phyloP scores from a whole-genome alignment of 1,140 invertebrate species.

The Eubasilissa regina region DNA sequence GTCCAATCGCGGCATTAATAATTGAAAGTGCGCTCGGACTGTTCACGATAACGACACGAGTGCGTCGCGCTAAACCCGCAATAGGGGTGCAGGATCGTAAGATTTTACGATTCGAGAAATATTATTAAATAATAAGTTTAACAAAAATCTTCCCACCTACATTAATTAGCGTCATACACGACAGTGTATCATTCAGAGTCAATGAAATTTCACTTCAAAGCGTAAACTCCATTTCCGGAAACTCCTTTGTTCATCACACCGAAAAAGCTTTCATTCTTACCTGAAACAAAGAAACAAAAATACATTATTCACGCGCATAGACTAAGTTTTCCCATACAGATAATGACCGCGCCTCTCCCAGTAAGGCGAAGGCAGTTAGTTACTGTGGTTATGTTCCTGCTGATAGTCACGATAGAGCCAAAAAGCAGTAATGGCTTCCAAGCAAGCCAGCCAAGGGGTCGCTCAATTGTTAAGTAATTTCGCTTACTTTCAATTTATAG shows the following conservation, averaged over 20 bases:
- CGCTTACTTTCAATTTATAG: neutral
- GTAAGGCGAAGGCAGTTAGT: constrained; percentile 11
- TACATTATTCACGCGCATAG: constrained; percentile 32
- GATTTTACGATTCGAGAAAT: no score
- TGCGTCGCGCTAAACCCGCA: no score
- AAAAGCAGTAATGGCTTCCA: constrained; percentile 8
- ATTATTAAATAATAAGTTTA: no score
- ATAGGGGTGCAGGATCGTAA: no score
- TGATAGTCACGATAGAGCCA: neutral
- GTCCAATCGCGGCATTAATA: no score
- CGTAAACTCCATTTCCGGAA: constrained; percentile 34
- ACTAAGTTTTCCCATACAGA: constrained; percentile 31
- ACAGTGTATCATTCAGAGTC: no score
- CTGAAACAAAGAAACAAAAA: constrained; percentile 52
- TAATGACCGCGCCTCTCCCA: constrained; percentile 11
- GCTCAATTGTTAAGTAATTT: constrained; percentile 15
- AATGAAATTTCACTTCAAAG: neutral
- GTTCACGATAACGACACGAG: no score
- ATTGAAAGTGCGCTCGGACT: no score
- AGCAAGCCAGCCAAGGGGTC: neutral
- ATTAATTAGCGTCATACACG: no score
- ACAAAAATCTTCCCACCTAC: no score
- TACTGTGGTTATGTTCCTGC: neutral
- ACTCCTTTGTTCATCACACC: constrained; percentile 24
- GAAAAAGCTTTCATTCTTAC: constrained; percentile 39